A percentile compares a stretch with the other conserved stretches of the same genome.
Conservation (phyloP, 2,888 invertebrate species). For the Cerastis rubricosa region DNA sequence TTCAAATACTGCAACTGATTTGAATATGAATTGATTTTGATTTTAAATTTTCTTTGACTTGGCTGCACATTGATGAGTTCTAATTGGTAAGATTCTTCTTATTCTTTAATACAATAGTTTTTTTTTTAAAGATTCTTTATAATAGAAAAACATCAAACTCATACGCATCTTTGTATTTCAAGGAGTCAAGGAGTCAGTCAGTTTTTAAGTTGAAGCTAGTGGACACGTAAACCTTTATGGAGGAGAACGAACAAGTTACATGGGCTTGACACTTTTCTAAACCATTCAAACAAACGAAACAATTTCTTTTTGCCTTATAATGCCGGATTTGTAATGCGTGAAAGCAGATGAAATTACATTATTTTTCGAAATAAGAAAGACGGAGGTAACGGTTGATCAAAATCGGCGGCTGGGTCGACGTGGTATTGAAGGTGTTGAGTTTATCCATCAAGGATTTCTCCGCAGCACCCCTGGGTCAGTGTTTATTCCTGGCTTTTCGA, state of each 20-base stretch:
- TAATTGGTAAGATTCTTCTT: background rate
- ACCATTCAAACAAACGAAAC: background rate
- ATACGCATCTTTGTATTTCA: background rate
- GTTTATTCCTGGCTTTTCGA: background rate
- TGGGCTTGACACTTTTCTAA: background rate
- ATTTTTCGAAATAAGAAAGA: background rate
- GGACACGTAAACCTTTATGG: background rate
- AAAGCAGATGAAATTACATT: background rate
- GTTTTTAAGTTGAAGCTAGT: background rate
- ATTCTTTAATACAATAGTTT: background rate
- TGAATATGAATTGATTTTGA: too few species aligned
- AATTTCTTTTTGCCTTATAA: background rate
- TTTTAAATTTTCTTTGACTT: slow-evolving; percentile 5
- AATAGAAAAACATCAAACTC: background rate
- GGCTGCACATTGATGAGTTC: background rate
- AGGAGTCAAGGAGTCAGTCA: background rate
- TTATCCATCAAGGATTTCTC: background rate
- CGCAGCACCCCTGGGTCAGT: background rate
- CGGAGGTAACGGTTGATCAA: background rate
- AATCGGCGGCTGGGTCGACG: background rate
- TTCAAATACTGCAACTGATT: background rate
- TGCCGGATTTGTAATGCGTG: background rate
- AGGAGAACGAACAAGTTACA: background rate
- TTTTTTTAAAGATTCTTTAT: background rate
- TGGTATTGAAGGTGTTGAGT: background rate